These are phyloP conservation scores for Acrobasis repandana DNA, from an alignment of 2,888 invertebrate species.

Conservation along the genomic window DNA sequence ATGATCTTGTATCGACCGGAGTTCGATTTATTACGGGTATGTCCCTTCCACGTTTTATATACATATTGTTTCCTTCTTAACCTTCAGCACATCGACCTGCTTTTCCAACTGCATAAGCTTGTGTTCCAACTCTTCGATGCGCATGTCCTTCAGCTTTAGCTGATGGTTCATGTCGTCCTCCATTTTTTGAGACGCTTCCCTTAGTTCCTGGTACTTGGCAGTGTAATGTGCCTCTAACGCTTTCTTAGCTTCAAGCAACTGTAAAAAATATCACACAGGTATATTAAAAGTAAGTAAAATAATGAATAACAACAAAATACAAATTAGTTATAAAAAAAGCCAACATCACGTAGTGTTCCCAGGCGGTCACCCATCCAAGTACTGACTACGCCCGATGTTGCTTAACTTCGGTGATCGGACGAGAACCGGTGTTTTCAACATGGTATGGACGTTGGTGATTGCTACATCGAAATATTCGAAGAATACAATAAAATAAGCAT, in stretches of 20 bases:
- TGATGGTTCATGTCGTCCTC: slow-evolving; percentile 83
- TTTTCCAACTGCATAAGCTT: slow-evolving; percentile 63
- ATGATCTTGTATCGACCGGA: no score
- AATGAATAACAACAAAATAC: neutral
- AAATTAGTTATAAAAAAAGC: neutral
- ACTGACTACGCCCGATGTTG: slow-evolving; percentile 72
- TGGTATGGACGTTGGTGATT: slow-evolving; percentile 60
- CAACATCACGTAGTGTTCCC: slow-evolving; percentile 51
- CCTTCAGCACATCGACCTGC: slow-evolving; percentile 64
- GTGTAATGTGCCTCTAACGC: slow-evolving; percentile 84
- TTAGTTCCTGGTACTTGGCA: slow-evolving; percentile 80
- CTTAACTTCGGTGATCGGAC: slow-evolving; percentile 76
- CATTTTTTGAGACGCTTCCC: slow-evolving; percentile 82
- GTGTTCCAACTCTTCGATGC: slow-evolving; percentile 67
- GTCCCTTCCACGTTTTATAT: no score
- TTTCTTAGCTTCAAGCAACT: slow-evolving; percentile 81
- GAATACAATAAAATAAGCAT: neutral
- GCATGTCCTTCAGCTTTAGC: slow-evolving; percentile 72
- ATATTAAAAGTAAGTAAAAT: neutral
- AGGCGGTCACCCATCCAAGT: slow-evolving; percentile 76
- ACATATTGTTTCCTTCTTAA: slow-evolving; percentile 30
- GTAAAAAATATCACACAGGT: slow-evolving; percentile 17
- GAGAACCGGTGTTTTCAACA: slow-evolving; percentile 73
- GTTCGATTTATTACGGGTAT: no score
- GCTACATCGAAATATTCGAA: neutral